Base-by-base conservation (phyloP, 2,113 vertebrate species). In the Bubalus kerabau region DNA sequence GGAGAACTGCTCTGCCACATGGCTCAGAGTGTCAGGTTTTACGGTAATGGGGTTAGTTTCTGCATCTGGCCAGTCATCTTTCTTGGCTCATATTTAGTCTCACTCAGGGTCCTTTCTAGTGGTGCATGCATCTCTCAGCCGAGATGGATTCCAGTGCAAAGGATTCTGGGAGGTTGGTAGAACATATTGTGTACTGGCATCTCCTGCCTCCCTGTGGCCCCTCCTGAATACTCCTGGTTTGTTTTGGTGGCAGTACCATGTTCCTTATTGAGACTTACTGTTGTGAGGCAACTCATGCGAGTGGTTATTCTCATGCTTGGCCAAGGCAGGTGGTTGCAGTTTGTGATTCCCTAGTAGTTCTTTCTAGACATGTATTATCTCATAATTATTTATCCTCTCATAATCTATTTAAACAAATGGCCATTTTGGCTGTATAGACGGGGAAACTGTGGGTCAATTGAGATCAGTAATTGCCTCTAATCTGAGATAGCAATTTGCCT, bases 51-150 rank as follows among this genome's bases (percentile, higher is more conserved):
- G 16, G 17, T 81, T 81, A 50, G 30, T 81, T 81, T 81, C 30
- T 19, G 30, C 10, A 19, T n/a, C 48, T 81, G 78, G 78, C 48
- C 28, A 13, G 5, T 81, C 30, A 7, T 52, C 48, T 52, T 81
- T 5, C 9, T 81, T 52, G 78, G 28, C 30, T 50, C 78, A 21
- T 81, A 21, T 52, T 52, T 32, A 48, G 16, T 81, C 48, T 81
- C 28, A 81, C 17, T 52, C 78, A 52, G 48, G 16, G 28, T 32
- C 9, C 48, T 52, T 81, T 50, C 48, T 81, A 30, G 48, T 21
- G 48, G 9, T 0, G 0, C 17, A 32, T 0, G 0, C 78, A 32
- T n/a, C 28, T 80, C 46, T 52, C 46, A n/a, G 30, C 46, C 48
- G 52, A 80, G 46, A 80, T 50, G 78, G 30, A 21, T 52, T 81